Evolutionary conservation across 2,113 vertebrate species (phyloP).

Genomic region (Erinaceus europaeus): DNA sequence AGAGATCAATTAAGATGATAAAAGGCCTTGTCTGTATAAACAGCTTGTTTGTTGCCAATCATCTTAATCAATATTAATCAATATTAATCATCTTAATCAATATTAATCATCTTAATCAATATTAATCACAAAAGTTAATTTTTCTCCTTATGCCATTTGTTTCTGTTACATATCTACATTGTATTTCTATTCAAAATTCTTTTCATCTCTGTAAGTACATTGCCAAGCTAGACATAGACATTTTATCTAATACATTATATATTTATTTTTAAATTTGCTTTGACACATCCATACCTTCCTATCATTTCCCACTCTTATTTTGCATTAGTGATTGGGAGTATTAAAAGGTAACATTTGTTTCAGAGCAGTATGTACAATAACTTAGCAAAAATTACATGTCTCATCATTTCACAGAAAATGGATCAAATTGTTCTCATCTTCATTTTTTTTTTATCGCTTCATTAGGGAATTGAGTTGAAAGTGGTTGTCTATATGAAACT

Average conservation of each 20-base stretch:
- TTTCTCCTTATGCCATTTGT: not conserved
- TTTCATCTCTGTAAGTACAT: not conserved
- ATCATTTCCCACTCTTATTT: not conserved
- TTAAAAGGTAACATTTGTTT: not conserved
- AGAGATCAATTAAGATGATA: not conserved
- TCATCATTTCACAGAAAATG: too few relatives aligned
- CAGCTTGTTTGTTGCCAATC: not conserved
- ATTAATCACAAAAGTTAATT: not conserved
- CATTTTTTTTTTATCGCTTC: not conserved
- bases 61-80: too few relatives aligned
- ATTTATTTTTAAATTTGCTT: not conserved
- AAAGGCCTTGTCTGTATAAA: not conserved
- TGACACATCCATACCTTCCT: not conserved
- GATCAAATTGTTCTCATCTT: too few relatives aligned
- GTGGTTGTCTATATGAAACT: not conserved
- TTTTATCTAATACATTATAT: not conserved
- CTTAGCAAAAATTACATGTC: too few relatives aligned
- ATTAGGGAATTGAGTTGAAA: conserved; percentile 9
- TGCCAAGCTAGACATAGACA: not conserved
- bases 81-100: not conserved
- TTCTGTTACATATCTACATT: not conserved
- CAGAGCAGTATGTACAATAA: not conserved
- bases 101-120: not conserved
- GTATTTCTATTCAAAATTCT: not conserved
- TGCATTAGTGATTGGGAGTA: not conserved